A percentile compares a stretch with the other conserved stretches of the same genome.
These are phyloP conservation scores for Portevinia maculata DNA, from an alignment of 2,888 invertebrate species.

Conservation along the genomic window DNA sequence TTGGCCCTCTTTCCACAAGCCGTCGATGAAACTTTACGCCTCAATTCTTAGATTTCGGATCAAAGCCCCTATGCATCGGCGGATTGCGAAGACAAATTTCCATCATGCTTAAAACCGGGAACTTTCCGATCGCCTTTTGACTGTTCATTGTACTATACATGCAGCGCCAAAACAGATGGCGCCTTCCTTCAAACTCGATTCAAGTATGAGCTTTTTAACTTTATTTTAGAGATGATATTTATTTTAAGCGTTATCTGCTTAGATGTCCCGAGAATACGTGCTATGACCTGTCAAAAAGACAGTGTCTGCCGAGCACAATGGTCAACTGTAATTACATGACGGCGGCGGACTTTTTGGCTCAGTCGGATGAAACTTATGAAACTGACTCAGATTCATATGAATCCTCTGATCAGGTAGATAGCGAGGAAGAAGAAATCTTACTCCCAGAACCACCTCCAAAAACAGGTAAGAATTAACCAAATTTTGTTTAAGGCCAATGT, in stretches of 20 bases:
- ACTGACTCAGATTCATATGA: constrained; percentile 36
- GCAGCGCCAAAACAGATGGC: constrained; percentile 79
- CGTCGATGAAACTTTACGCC: too few relatives aligned
- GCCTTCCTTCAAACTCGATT: constrained; percentile 81
- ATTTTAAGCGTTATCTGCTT: neutral
- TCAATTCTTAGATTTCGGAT: constrained; percentile 77
- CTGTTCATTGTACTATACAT: constrained; percentile 82
- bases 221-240: neutral
- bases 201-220: constrained; percentile 76
- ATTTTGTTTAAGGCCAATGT: neutral
- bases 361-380: constrained; percentile 56
- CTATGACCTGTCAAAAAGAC: constrained; percentile 75
- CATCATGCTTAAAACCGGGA: constrained; percentile 80
- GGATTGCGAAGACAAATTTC: constrained; percentile 79
- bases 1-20: neutral
- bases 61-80: constrained; percentile 78
- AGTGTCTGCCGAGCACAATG: constrained; percentile 76
- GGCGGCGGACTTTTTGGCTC: constrained; percentile 73
- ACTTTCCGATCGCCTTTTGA: constrained; percentile 81
- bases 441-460: neutral
- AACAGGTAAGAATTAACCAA: constrained; percentile 13
- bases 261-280: constrained; percentile 78
- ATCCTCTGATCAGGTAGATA: constrained; percentile 49
- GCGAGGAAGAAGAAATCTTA: constrained; percentile 40
- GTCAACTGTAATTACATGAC: constrained; percentile 76